phyloP scores from a whole-genome alignment of 2,113 vertebrate species.

The Seriola quinqueradiata region DNA sequence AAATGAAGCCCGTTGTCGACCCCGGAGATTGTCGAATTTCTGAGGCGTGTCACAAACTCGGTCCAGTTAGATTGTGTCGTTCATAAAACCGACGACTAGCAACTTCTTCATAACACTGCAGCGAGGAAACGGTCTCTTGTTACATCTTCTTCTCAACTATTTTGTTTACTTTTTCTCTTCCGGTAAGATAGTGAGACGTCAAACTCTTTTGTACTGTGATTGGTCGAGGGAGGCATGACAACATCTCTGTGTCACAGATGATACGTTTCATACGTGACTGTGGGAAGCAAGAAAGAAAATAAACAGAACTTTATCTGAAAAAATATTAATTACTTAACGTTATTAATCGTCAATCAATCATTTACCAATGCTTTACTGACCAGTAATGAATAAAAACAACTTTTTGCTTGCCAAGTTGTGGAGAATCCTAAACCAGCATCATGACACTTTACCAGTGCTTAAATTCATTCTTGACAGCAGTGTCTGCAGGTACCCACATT shows the following conservation, averaged over 20 bases:
- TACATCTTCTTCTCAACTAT: neutral
- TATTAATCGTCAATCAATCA: neutral
- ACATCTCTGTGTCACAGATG: neutral
- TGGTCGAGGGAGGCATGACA: conserved; percentile 37
- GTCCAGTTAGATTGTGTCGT: rapidly evolving
- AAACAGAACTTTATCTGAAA: neutral
- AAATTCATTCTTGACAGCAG: too few species aligned
- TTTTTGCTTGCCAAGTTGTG: neutral
- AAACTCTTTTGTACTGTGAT: conserved; percentile 34
- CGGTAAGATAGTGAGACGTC: conserved; percentile 24
- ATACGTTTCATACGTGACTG: neutral
- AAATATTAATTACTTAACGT: neutral
- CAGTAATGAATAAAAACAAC: neutral
- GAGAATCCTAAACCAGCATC: neutral
- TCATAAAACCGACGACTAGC: neutral
- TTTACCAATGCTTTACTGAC: neutral
- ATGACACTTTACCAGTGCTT: too few species aligned
- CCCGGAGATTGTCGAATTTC: neutral
- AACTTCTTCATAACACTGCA: too few species aligned
- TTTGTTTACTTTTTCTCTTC: conserved; percentile 63
- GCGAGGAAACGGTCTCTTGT: rapidly evolving
- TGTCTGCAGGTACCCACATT: too few species aligned
- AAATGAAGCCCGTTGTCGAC: neutral
- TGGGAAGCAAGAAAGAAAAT: neutral
- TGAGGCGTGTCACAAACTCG: neutral